Base-by-base conservation (phyloP, 1,140 invertebrate genomes). In the Maconellicoccus hirsutus region DNA sequence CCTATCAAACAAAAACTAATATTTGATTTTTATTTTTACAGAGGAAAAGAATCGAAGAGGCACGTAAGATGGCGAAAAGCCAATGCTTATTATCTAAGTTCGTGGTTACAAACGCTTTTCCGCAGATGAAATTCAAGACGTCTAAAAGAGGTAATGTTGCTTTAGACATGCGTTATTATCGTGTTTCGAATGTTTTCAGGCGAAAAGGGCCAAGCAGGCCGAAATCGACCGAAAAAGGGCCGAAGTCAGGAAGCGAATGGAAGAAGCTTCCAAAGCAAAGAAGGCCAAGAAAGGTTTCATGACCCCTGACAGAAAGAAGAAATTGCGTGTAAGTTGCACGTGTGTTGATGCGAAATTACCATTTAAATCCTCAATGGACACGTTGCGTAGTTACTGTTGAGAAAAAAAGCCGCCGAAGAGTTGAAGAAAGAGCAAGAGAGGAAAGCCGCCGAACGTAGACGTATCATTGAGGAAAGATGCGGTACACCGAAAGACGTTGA, bases 331-430 rank as follows among this genome's bases (percentile, higher is more conserved):
- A 80, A 85, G 88, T 86, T 22, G 22, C 8, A 33, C 29, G 29
- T 33, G 29, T 33, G n/a, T n/a, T n/a, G n/a, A n/a, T n/a, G n/a
- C n/a, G n/a, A n/a, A n/a, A n/a, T n/a, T n/a, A n/a, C n/a, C n/a
- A n/a, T n/a, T 33, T 33, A 33, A 33, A 33, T 33, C 29, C 12
- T 33, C 29, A 61, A 61, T 61, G 4, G 7, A 61, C 14, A 19
- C 21, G 4, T 1, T 1, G 42, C 73, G 27, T 79, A 92, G 90
- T 86, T 98, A 85, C 84, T 99, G 83, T 86, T 99, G 84, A 96
- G 98, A 89, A 96, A 98, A 84, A 99, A 98, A 87, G 97, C 97
- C 79, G 96, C 97, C 77, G 97, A 99, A 83, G 96, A 99, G 83
- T 85, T 99, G 83, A 98, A 98, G 85, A 97, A 97, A 80, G 96